phyloP scores from a whole-genome alignment of 2,797 vertebrate genomes.

The Clarias laeviceps region DNA sequence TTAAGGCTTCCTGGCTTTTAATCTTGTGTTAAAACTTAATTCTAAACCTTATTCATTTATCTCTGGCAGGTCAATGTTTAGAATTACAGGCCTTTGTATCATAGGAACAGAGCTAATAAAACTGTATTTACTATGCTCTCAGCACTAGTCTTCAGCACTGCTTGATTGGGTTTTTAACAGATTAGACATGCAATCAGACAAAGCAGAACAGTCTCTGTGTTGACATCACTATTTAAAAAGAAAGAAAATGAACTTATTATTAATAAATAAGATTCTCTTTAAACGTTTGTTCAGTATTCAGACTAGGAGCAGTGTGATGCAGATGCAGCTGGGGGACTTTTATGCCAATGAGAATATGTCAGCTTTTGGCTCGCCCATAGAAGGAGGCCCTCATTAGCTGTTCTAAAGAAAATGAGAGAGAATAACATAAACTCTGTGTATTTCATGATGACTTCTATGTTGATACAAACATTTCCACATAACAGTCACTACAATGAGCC shows the following conservation, averaged over 20 bases:
- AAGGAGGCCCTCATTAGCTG: background rate
- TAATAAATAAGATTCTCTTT: background rate
- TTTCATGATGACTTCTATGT: background rate
- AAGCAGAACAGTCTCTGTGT: background rate
- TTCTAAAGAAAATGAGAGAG: background rate
- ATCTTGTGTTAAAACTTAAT: background rate
- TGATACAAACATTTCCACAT: conserved; percentile 9
- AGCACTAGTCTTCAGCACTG: background rate
- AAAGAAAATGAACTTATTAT: conserved; percentile 53
- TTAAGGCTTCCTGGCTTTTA: background rate
- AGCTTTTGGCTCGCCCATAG: background rate
- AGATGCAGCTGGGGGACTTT: background rate
- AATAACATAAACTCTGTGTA: background rate
- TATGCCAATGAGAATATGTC: background rate
- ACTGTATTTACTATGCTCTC: conserved; percentile 22
- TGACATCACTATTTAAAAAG: conserved; percentile 38
- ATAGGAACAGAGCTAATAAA: background rate
- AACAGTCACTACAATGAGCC: background rate
- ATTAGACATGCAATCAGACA: background rate
- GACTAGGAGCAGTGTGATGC: background rate
- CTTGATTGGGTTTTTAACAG: conserved; percentile 2
- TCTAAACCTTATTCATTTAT: background rate
- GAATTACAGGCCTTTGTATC: background rate
- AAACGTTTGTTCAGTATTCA: conserved; percentile 41
- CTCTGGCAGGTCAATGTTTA: conserved; percentile 1